Conservation (phyloP, 2,113 vertebrate species). For the Nematolebias whitei region DNA sequence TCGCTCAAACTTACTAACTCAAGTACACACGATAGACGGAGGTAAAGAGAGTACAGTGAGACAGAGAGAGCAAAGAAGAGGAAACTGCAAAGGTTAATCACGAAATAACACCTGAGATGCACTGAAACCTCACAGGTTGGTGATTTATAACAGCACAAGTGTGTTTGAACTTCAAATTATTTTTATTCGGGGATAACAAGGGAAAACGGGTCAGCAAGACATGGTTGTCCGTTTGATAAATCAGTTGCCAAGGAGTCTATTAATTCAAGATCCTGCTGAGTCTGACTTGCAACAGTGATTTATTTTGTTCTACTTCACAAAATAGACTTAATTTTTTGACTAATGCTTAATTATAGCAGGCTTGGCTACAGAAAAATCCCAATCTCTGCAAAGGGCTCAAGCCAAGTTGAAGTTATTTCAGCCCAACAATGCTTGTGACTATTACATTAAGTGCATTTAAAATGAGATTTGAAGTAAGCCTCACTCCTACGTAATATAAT, state of each 20-base stretch:
- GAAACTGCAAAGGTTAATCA: conserved; percentile 16
- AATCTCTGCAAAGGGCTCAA: conserved; percentile 7
- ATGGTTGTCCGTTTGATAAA: conserved; percentile 57
- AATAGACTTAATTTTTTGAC: conserved; percentile 28
- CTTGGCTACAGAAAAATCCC: not conserved
- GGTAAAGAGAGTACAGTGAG: not conserved
- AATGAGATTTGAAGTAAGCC: conserved; percentile 40
- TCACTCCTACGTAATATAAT: conserved; percentile 52
- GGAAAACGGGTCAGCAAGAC: conserved; percentile 50
- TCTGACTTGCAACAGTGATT: conserved; percentile 20
- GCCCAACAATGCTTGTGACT: conserved; percentile 22
- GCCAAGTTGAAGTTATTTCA: conserved; percentile 18
- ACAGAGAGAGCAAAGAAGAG: conserved; percentile 6
- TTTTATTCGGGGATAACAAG: conserved; percentile 31
- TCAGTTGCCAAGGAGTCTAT: conserved; percentile 40
- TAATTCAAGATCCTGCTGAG: conserved; percentile 41
- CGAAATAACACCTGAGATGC: conserved; percentile 25
- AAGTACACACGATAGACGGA: conserved; percentile 14
- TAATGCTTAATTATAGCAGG: conserved; percentile 13
- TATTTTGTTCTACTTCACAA: conserved; percentile 39
- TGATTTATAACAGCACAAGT: conserved; percentile 3
- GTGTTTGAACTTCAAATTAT: conserved; percentile 33
- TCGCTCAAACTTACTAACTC: conserved; percentile 22
- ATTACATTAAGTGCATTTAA: conserved; percentile 40
- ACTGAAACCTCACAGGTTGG: conserved; percentile 16